A percentile compares a stretch with the other conserved stretches of the same genome.
These are phyloP conservation scores for Drosophila affinis DNA, from an alignment of 2,888 invertebrate genomes.

Conservation along the genomic window DNA sequence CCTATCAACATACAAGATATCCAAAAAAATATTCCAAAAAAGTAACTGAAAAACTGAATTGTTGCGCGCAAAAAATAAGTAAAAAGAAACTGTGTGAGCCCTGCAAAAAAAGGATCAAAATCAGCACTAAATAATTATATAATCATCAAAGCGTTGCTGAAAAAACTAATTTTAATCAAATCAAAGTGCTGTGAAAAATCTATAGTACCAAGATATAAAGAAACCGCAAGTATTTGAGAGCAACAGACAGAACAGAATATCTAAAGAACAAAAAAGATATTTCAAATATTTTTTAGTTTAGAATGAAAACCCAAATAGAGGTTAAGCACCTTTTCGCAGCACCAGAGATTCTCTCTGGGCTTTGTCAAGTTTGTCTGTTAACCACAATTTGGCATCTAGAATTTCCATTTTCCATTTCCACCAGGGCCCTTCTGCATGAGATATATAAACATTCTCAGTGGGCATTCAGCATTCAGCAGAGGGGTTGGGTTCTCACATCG, in stretches of 20 bases:
- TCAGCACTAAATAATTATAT: conserved; percentile 44
- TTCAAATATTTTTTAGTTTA: conserved; percentile 40
- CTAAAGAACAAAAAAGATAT: conserved; percentile 34
- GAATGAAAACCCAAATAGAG: conserved; percentile 59
- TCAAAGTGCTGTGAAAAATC: conserved; percentile 46
- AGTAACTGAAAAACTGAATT: conserved; percentile 10
- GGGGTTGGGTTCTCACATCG: background rate
- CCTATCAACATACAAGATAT: conserved; percentile 8
- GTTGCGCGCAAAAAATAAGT: conserved; percentile 8
- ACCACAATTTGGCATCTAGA: conserved; percentile 43
- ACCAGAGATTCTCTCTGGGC: conserved; percentile 22
- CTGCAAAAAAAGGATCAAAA: conserved; percentile 29
- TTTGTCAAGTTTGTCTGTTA: conserved; percentile 63
- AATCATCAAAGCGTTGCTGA: conserved; percentile 34
- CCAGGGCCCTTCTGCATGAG: conserved; percentile 32
- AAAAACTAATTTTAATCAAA: conserved; percentile 11
- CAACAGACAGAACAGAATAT: background rate
- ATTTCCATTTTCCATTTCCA: conserved; percentile 35
- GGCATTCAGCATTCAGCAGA: conserved; percentile 1
- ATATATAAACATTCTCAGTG: conserved; percentile 31
- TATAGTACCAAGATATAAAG: conserved; percentile 3
- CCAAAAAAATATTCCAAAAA: conserved; percentile 9
- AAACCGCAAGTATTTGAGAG: conserved; percentile 59
- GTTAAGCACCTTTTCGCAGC: conserved; percentile 65
- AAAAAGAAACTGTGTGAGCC: background rate